Evolutionary conservation across 2,888 invertebrate genomes (phyloP).

Genomic region (Iselma pallidipennis): DNA sequence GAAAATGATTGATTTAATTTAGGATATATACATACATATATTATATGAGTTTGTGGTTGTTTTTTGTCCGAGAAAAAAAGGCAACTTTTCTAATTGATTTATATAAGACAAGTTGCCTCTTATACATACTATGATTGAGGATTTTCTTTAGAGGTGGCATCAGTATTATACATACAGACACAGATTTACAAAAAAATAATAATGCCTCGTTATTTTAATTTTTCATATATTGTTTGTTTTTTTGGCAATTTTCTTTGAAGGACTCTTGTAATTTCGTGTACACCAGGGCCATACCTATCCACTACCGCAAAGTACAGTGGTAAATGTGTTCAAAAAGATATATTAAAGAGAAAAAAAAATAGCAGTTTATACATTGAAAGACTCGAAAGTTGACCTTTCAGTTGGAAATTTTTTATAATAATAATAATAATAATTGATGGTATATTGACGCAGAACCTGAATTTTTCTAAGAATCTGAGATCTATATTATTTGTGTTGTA

Average conservation of each 20-base stretch:
- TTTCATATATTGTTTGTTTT: not conserved
- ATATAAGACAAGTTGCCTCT: too few species aligned
- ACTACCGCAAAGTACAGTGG: slow-evolving; percentile 35
- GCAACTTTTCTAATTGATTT: too few species aligned
- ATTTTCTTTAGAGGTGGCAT: not conserved
- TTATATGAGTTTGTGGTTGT: too few species aligned
- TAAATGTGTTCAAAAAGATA: slow-evolving; percentile 40
- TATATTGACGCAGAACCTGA: not conserved
- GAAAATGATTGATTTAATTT: slow-evolving; percentile 4
- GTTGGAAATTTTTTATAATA: slow-evolving; percentile 2
- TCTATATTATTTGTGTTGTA: not conserved
- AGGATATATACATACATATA: too few species aligned
- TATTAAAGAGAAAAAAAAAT: slow-evolving; percentile 3
- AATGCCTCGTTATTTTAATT: not conserved
- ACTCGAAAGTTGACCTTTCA: slow-evolving; percentile 20
- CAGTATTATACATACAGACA: slow-evolving; percentile 3
- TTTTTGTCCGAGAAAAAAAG: too few species aligned
- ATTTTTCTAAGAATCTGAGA: not conserved
- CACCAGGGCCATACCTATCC: slow-evolving; percentile 40
- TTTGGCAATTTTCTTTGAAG: slow-evolving; percentile 4
- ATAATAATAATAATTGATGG: not conserved
- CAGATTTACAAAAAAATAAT: too few species aligned
- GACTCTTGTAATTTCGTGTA: slow-evolving; percentile 1
- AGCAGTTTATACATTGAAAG: slow-evolving; percentile 23
- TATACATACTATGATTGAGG: too few species aligned